A percentile compares a stretch with the other conserved stretches of the same genome.
Conservation (phyloP, 2,797 vertebrate species). For the Telmatherina bonti region DNA sequence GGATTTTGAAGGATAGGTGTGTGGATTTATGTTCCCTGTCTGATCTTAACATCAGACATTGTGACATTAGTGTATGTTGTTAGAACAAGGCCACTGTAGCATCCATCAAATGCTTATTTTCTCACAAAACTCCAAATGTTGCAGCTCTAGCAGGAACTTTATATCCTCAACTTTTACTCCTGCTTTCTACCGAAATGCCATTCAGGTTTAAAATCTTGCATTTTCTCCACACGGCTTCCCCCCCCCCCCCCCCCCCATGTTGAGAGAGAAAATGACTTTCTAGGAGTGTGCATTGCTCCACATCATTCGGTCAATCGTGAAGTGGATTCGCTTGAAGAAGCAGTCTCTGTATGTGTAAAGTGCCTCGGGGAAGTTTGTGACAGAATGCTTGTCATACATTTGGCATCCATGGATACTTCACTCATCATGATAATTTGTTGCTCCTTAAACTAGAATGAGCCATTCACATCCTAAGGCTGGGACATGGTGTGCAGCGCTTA, state of each 20-base stretch:
- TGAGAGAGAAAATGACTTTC: slow-evolving; percentile 49
- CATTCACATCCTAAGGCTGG: slow-evolving; percentile 49
- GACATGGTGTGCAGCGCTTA: slow-evolving; percentile 27
- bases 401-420: slow-evolving; percentile 52
- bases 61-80: not conserved
- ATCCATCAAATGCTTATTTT: not conserved
- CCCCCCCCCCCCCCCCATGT: not conserved
- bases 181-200: not conserved
- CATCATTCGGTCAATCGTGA: slow-evolving; percentile 54
- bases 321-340: slow-evolving; percentile 38
- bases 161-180: not conserved
- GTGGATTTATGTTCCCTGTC: not conserved
- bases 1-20: not conserved
- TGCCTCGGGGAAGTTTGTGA: slow-evolving; percentile 41
- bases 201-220: slow-evolving; percentile 8
- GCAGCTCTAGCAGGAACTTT: not conserved
- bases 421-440: slow-evolving; percentile 72
- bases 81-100: not conserved
- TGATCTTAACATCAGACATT: not conserved
- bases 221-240: slow-evolving; percentile 16
- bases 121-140: not conserved
- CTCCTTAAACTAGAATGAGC: slow-evolving; percentile 57
- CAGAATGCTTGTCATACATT: slow-evolving; percentile 56
- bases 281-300: slow-evolving; percentile 39
- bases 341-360: slow-evolving; percentile 20